Evolutionary conservation across 1,140 invertebrate species (phyloP).

Genomic region (Mizuhopecten yessoensis): DNA sequence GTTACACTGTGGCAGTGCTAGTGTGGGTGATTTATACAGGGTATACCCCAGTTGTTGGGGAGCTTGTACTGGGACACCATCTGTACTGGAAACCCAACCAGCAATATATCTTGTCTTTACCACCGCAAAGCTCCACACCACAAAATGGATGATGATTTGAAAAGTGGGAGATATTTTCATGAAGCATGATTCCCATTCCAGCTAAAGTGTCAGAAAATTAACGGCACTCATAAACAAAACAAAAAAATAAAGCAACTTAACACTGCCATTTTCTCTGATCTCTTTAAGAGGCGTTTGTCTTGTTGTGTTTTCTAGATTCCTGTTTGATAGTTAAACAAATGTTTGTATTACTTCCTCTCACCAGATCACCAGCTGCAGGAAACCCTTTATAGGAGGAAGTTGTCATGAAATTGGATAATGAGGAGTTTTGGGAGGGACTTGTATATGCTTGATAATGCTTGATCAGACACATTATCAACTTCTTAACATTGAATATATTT

Average conservation of each 20-base stretch:
- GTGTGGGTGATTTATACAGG: neutral
- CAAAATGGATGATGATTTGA: slow-evolving; percentile 34
- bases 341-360: too few relatives aligned
- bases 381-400: neutral
- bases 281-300: neutral
- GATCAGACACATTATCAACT: too few relatives aligned
- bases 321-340: neutral
- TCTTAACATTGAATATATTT: too few relatives aligned
- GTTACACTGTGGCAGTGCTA: neutral
- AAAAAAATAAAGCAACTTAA: neutral
- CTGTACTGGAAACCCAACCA: neutral
- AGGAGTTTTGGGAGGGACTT: too few relatives aligned
- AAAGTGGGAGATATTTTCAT: slow-evolving; percentile 25
- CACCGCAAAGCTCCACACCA: neutral
- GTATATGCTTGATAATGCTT: too few relatives aligned
- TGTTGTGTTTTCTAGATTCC: neutral
- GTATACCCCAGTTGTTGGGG: neutral
- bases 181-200: slow-evolving; percentile 37
- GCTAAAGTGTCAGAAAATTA: slow-evolving; percentile 28
- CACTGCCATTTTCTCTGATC: neutral
- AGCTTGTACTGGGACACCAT: neutral
- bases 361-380: neutral
- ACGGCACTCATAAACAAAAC: neutral
- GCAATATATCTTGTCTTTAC: neutral
- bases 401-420: neutral